Percentiles rank a stretch among this genome's conserved stretches.
Evolutionary conservation across 2,113 vertebrate species (phyloP).

Genomic region (Erythrocercus mccallii): DNA sequence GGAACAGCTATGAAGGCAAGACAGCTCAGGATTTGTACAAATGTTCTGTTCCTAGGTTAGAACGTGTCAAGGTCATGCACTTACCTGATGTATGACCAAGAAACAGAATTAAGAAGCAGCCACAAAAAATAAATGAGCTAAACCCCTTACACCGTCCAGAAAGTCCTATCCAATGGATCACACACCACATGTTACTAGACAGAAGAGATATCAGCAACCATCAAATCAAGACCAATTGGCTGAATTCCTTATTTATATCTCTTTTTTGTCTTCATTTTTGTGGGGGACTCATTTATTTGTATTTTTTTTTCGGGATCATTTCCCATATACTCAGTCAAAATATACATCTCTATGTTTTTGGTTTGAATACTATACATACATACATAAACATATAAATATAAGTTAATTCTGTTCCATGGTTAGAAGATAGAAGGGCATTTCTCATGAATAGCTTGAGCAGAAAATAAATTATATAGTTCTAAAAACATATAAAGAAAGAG

Average conservation of each 20-base stretch:
- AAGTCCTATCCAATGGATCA: not conserved
- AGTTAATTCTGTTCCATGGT: not conserved
- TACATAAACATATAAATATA: rapidly evolving
- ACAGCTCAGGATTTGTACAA: not conserved
- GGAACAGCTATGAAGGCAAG: not conserved
- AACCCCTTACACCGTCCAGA: rapidly evolving
- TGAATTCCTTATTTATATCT: not conserved
- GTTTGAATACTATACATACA: not conserved
- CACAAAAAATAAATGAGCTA: not conserved
- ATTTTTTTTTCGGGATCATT: not conserved
- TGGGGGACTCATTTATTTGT: not conserved
- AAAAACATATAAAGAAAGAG: not conserved
- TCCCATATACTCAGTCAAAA: not conserved
- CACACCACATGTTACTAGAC: not conserved
- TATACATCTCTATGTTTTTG: rapidly evolving
- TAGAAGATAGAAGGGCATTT: not conserved
- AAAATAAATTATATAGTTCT: not conserved
- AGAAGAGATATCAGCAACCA: not conserved
- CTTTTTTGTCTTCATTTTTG: not conserved
- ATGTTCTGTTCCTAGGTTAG: not conserved
- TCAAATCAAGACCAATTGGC: not conserved
- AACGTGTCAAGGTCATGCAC: not conserved
- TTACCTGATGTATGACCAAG: not conserved
- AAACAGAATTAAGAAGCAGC: not conserved
- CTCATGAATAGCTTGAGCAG: not conserved